Conservation (phyloP, 2,113 vertebrate genomes). For the Melanerpes formicivorus region DNA sequence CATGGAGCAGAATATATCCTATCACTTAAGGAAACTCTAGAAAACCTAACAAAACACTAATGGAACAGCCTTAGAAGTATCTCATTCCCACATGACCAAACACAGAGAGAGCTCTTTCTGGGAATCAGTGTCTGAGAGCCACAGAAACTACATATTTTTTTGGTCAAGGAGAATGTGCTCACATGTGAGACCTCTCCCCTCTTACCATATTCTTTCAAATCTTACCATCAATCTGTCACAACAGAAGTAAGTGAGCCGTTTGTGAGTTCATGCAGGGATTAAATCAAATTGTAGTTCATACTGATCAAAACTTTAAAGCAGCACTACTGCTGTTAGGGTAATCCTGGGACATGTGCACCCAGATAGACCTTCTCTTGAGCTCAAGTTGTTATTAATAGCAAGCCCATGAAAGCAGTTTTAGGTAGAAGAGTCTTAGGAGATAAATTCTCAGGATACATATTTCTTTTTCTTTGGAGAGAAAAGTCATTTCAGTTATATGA, state of each 20-base stretch:
- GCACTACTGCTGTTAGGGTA: not conserved
- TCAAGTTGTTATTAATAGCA: not conserved
- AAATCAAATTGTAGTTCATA: not conserved
- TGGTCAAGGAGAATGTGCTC: not conserved
- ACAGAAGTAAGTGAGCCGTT: not conserved
- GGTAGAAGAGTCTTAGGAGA: not conserved
- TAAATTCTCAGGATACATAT: not conserved
- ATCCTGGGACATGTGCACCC: not conserved
- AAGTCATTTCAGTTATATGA: not conserved
- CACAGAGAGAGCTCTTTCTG: not conserved
- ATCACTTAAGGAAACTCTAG: not conserved
- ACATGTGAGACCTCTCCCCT: not conserved
- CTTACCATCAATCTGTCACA: slow-evolving; percentile 7
- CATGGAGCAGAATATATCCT: not conserved
- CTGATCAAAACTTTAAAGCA: not conserved
- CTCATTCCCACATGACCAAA: not conserved
- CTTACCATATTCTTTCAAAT: not conserved
- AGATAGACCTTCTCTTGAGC: not conserved
- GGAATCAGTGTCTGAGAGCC: not conserved
- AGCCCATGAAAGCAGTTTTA: not conserved
- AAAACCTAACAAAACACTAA: not conserved
- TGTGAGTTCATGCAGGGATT: not conserved
- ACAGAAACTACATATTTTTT: not conserved
- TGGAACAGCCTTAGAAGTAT: not conserved
- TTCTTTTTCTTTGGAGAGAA: not conserved